Percentiles rank a stretch among this genome's conserved stretches.
Evolutionary conservation across 2,888 invertebrate species (phyloP).

Genomic region (Drosophila borborema): DNA sequence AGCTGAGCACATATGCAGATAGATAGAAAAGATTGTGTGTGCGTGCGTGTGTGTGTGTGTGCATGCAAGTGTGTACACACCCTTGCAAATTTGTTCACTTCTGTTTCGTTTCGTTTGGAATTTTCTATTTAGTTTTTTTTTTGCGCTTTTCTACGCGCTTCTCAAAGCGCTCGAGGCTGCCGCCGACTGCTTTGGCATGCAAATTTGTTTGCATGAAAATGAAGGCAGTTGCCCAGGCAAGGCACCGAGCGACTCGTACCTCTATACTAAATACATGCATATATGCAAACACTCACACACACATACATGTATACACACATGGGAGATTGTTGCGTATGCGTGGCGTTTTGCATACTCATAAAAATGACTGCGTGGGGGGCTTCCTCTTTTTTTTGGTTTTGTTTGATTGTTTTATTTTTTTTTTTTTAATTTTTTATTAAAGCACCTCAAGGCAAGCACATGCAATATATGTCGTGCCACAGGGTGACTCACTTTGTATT

Average conservation of each 20-base stretch:
- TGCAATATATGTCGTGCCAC: background rate
- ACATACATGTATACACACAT: constrained; percentile 1
- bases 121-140: constrained; percentile 36
- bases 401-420: background rate
- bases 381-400: background rate
- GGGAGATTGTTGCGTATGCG: constrained; percentile 60
- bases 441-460: constrained; percentile 20
- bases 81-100: constrained; percentile 66
- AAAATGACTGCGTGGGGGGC: constrained; percentile 45
- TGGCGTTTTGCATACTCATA: constrained; percentile 67
- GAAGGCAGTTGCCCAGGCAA: constrained; percentile 56
- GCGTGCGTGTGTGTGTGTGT: background rate
- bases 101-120: constrained; percentile 14
- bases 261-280: background rate
- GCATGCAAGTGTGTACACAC: constrained; percentile 17
- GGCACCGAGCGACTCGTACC: background rate
- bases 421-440: background rate
- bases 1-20: background rate
- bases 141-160: constrained; percentile 64
- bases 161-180: constrained; percentile 42
- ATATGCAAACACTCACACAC: constrained; percentile 9
- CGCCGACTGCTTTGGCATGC: constrained; percentile 70
- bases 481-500: constrained; percentile 34
- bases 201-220: constrained; percentile 76
- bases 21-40: background rate